Evolutionary conservation across 2,888 invertebrate genomes (phyloP), one percentile per base, ranked within the genome.

Genomic region (Drosophila falleni): DNA sequence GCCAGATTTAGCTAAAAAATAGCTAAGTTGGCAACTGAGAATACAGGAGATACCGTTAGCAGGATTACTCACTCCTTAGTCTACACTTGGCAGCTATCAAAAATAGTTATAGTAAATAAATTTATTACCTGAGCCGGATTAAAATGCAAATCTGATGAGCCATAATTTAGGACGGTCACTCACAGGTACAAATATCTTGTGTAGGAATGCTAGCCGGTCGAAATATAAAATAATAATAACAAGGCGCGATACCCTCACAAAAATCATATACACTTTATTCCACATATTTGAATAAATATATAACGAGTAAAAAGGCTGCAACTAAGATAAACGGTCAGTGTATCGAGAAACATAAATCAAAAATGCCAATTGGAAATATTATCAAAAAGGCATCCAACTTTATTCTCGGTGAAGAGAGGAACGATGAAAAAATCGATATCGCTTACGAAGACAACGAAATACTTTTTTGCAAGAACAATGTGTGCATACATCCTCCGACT

Each of bases 401-500:
- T 88, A 96, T 97, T 89, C 93, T 96, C 61, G 96, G 97, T 51
- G 96, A 95, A 70, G 96, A 95, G 71, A 94, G 93, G 78, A 94
- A 94, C 74, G 94, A 94, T 70, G 93, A 94, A 89, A 95, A 94
- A 87, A 94, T 94, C 83, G 94, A 94, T 74, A 94, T 94, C 47
- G 93, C 94, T 89, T 97, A 96, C 90, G 96, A 96, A 91, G 96
- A 97, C 93, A 97, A 97, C 89, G 97, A 97, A 93, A 95, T 96
- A 69, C 93, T 97, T 54, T 97, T 97, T 92, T 97, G 97, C 93
- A 99, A 98, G 93, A 99, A 99, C 92, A 98, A 99, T 93, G 98
- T 99, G 37, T 99, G 98, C 92, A 98, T 99, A 49, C 98, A 99
- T 94, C 98, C 98, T 6, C 97, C 98, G 51, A 96, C 97, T 0